Evolutionary conservation across 2,113 vertebrate genomes (phyloP).

Genomic region (Turdus rufiventris): DNA sequence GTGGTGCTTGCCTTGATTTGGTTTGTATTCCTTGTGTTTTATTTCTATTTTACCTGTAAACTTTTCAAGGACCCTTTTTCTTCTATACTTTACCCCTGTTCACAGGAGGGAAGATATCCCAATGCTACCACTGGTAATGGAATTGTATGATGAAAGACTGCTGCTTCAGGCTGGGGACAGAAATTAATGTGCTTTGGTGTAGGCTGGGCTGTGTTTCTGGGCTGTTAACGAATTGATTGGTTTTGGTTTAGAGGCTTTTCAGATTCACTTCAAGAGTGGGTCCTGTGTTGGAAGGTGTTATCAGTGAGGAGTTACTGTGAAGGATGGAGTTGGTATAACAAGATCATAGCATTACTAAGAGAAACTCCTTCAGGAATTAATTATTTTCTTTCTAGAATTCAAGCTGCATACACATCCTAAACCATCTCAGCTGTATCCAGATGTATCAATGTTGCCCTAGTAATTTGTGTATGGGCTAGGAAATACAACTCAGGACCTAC

Average conservation of each 20-base stretch:
- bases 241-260: neutral
- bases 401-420: neutral
- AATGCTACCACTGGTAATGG: neutral
- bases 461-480: neutral
- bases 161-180: neutral
- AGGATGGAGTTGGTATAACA: neutral
- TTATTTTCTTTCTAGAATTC: neutral
- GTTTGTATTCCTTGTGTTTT: neutral
- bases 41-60: neutral
- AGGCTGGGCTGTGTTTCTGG: neutral
- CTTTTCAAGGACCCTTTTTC: neutral
- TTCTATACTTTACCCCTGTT: neutral
- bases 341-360: neutral
- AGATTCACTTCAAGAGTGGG: neutral
- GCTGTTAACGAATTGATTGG: neutral
- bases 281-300: neutral
- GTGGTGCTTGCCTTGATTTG: neutral
- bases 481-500: neutral
- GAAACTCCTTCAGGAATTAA: neutral
- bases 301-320: neutral
- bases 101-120: neutral
- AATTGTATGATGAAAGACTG: neutral
- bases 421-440: neutral
- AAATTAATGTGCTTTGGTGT: neutral
- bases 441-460: rapidly evolving